These are phyloP conservation scores for Andrena dorsata DNA, from an alignment of 2,888 invertebrate genomes.

Conservation along the genomic window DNA sequence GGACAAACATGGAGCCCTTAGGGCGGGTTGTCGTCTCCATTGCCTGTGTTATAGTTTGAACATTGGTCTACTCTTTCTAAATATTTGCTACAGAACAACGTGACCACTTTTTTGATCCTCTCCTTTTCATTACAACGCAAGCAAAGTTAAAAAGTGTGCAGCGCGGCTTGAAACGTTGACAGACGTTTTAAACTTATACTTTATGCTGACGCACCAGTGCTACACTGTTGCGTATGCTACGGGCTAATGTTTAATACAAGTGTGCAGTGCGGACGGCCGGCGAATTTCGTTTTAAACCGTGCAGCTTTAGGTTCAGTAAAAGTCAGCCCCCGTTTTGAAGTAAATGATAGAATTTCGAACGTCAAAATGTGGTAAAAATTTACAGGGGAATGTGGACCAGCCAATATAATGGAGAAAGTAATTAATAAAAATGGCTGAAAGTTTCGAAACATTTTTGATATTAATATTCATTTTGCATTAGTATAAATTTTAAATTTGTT, in stretches of 20 bases:
- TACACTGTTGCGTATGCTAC: background rate
- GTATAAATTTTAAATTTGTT: too few relatives aligned
- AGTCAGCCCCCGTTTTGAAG: background rate
- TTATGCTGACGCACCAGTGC: background rate
- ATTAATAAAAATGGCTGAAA: background rate
- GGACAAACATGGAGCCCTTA: slow-evolving; percentile 9
- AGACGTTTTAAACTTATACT: background rate
- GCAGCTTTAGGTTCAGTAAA: slow-evolving; percentile 18
- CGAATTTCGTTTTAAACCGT: slow-evolving; percentile 26
- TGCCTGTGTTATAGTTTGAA: too few relatives aligned
- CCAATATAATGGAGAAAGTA: background rate
- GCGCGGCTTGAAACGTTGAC: background rate
- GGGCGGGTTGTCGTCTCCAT: background rate
- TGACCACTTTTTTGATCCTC: too few relatives aligned
- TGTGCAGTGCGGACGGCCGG: background rate
- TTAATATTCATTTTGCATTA: background rate
- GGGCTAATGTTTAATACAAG: slow-evolving; percentile 14
- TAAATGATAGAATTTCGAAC: slow-evolving; percentile 11
- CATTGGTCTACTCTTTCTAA: too few relatives aligned
- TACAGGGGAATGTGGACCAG: background rate
- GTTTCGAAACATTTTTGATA: background rate
- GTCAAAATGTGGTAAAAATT: slow-evolving; percentile 9
- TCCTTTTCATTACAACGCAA: background rate
- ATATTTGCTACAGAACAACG: too few relatives aligned
- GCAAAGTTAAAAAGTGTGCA: background rate